A percentile compares a stretch with the other conserved stretches of the same genome.
Evolutionary conservation across 2,888 invertebrate species (phyloP).

Genomic region (Pristionchus mayeri): DNA sequence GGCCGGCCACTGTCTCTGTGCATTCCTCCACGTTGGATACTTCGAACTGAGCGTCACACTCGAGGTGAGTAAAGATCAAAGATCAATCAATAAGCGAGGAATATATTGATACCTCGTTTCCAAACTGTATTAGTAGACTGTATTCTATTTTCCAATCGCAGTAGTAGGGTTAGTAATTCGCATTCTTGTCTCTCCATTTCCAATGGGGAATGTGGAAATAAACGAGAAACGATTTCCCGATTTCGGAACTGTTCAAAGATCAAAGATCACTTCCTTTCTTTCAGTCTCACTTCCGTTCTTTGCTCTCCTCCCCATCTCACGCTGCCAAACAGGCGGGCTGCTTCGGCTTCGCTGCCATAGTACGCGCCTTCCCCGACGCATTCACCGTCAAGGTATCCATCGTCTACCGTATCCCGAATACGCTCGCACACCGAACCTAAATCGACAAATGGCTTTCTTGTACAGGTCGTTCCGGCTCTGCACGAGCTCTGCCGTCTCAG

Average conservation of each 20-base stretch:
- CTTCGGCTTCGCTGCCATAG: slow-evolving; percentile 55
- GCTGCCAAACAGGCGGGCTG: slow-evolving; percentile 56
- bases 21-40: slow-evolving; percentile 59
- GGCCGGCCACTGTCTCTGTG: slow-evolving; percentile 57
- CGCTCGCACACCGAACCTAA: no score
- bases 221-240: background rate
- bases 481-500: slow-evolving; percentile 31
- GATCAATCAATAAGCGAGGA: slow-evolving; percentile 16
- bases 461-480: slow-evolving; percentile 35
- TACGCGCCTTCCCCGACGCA: slow-evolving; percentile 58
- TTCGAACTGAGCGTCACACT: slow-evolving; percentile 51
- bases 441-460: background rate
- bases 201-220: no score
- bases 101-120: no score
- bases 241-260: background rate
- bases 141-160: no score
- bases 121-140: no score
- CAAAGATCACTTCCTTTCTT: background rate
- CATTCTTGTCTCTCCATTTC: no score
- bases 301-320: background rate
- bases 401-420: background rate
- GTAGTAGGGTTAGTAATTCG: no score
- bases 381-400: slow-evolving; percentile 50
- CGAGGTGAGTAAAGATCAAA: slow-evolving; percentile 11
- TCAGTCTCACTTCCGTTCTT: slow-evolving; percentile 22